Evolutionary conservation across 2,797 vertebrate species (phyloP).

Genomic region (Champsocephalus esox): DNA sequence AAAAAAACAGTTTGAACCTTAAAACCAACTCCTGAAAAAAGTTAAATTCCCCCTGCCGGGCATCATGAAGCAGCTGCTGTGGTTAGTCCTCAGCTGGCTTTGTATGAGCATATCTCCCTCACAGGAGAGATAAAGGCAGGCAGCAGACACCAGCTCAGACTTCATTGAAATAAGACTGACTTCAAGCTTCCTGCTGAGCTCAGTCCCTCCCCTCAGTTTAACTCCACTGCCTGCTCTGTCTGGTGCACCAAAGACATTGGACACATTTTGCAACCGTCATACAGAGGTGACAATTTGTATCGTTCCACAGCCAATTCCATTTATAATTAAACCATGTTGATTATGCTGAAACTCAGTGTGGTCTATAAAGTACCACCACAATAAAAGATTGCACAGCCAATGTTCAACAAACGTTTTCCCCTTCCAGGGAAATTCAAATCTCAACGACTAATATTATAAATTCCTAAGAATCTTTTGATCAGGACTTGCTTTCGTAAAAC

Average conservation of each 20-base stretch:
- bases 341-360: too few relatives aligned
- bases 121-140: conserved; percentile 34
- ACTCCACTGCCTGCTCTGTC: conserved; percentile 19
- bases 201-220: conserved; percentile 69
- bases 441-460: background rate
- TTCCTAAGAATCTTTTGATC: background rate
- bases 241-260: conserved; percentile 21
- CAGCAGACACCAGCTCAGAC: conserved; percentile 40
- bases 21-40: conserved; percentile 22
- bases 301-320: too few relatives aligned
- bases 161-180: conserved; percentile 63
- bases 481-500: background rate
- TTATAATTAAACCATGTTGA: too few relatives aligned
- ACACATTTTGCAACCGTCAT: conserved; percentile 1
- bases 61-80: conserved; percentile 18
- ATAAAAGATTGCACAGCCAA: too few relatives aligned
- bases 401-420: too few relatives aligned
- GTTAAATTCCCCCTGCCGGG: background rate
- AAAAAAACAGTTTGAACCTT: background rate
- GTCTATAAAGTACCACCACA: too few relatives aligned
- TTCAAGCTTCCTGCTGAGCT: conserved; percentile 48
- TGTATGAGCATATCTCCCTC: conserved; percentile 33
- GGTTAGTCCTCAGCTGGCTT: conserved; percentile 11
- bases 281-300: background rate
- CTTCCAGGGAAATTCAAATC: too few relatives aligned